Conservation (phyloP, 2,797 vertebrate genomes). For the Aplochiton taeniatus region DNA sequence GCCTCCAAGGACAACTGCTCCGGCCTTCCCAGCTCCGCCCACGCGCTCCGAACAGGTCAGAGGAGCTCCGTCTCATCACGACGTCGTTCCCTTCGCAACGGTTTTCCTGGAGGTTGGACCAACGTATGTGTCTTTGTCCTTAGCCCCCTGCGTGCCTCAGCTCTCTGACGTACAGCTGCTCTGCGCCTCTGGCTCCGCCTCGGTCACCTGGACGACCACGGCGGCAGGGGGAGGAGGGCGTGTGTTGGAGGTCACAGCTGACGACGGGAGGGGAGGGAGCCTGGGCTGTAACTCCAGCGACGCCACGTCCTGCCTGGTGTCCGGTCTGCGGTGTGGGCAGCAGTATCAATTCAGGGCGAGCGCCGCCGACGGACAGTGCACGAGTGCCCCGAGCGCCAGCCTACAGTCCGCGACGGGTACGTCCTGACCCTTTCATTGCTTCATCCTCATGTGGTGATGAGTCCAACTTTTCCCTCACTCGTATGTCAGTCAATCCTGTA, state of each 20-base stretch:
- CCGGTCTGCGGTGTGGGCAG: conserved; percentile 37
- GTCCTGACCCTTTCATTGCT: background rate
- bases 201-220: conserved; percentile 32
- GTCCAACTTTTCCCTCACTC: no score
- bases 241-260: conserved; percentile 27
- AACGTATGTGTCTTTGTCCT: no score
- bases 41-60: conserved; percentile 36
- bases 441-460: no score
- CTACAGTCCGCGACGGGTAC: conserved; percentile 40
- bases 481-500: no score
- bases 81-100: no score
- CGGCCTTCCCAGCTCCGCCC: conserved; percentile 14
- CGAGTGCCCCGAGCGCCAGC: conserved; percentile 23
- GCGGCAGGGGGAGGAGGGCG: conserved; percentile 13
- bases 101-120: background rate
- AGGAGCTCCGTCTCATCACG: no score
- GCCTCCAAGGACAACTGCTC: conserved; percentile 43
- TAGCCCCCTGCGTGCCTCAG: conserved; percentile 35
- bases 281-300: conserved; percentile 20
- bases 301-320: conserved; percentile 21
- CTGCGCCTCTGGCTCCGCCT: conserved; percentile 30
- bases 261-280: conserved; percentile 9
- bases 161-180: conserved; percentile 22
- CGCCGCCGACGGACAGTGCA: conserved; percentile 27
- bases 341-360: conserved; percentile 28